Evolutionary conservation across 2,888 invertebrate species (phyloP).

Genomic region (Ditylenchus weischeri): DNA sequence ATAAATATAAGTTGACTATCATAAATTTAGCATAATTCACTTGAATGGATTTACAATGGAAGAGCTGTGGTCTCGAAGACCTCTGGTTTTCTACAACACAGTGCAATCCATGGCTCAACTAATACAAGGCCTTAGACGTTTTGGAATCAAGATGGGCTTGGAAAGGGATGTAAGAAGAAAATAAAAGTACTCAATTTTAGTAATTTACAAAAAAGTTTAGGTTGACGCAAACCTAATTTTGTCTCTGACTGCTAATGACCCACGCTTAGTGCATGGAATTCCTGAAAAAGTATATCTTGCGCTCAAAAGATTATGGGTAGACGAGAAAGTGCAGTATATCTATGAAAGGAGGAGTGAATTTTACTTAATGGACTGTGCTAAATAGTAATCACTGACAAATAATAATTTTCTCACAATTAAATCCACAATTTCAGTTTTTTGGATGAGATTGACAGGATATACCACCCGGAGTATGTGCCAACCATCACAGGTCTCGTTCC

Average conservation of each 20-base stretch:
- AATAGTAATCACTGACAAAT: neutral
- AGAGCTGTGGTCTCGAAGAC: conserved; percentile 2
- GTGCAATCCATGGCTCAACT: conserved; percentile 7
- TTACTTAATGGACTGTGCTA: conserved; percentile 9
- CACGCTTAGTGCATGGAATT: neutral
- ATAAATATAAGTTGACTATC: too few species aligned
- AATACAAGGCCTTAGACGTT: neutral
- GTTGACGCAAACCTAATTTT: neutral
- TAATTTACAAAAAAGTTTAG: neutral
- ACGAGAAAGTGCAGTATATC: conserved; percentile 7
- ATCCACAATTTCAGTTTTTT: neutral
- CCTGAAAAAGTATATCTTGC: conserved; percentile 3
- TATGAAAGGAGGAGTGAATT: conserved; percentile 5
- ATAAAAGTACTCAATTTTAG: neutral
- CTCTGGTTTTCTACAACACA: neutral
- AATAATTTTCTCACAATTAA: too few species aligned
- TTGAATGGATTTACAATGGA: conserved; percentile 9
- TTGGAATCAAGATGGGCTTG: neutral
- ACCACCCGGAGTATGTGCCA: neutral
- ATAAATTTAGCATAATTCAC: neutral
- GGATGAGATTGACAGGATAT: conserved; percentile 6
- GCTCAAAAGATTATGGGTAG: conserved; percentile 1
- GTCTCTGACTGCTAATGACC: neutral
- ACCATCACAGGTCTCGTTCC: neutral
- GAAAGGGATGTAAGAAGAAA: neutral